phyloP scores from a whole-genome alignment of 2,888 invertebrate genomes.

The Leptodirus hochenwartii region DNA sequence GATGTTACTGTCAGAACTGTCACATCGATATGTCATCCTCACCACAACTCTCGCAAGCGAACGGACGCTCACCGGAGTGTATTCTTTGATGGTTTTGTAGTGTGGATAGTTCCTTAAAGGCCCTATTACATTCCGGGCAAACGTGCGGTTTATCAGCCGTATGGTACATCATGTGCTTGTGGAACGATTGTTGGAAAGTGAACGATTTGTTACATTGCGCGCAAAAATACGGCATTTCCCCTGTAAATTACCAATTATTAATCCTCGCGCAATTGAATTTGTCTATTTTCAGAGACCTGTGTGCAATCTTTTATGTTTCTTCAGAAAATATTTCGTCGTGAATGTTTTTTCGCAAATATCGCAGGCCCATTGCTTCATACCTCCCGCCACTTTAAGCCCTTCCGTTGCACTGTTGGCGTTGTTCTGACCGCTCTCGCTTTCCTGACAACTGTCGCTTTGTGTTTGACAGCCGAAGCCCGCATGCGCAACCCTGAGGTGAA shows the following conservation, averaged over 20 bases:
- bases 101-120: constrained; percentile 74
- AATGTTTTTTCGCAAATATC: constrained; percentile 70
- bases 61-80: constrained; percentile 71
- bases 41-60: constrained; percentile 78
- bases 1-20: neutral
- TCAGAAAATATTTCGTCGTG: constrained; percentile 76
- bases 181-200: constrained; percentile 80
- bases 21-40: constrained; percentile 13
- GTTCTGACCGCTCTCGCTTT: constrained; percentile 12
- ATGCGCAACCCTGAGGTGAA: constrained; percentile 66
- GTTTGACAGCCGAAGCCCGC: constrained; percentile 31
- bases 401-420: constrained; percentile 12
- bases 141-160: constrained; percentile 65
- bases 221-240: constrained; percentile 77
- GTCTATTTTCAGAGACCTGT: constrained; percentile 37
- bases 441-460: constrained; percentile 8
- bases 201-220: constrained; percentile 67
- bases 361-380: constrained; percentile 72
- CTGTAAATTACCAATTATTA: constrained; percentile 29
- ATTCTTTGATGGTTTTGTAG: constrained; percentile 75
- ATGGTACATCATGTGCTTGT: constrained; percentile 74
- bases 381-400: too few species aligned
- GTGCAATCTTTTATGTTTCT: constrained; percentile 74
- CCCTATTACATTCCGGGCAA: constrained; percentile 58
- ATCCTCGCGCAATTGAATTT: neutral